phyloP scores from a whole-genome alignment of 2,113 vertebrate genomes.

The Psettodes erumei region DNA sequence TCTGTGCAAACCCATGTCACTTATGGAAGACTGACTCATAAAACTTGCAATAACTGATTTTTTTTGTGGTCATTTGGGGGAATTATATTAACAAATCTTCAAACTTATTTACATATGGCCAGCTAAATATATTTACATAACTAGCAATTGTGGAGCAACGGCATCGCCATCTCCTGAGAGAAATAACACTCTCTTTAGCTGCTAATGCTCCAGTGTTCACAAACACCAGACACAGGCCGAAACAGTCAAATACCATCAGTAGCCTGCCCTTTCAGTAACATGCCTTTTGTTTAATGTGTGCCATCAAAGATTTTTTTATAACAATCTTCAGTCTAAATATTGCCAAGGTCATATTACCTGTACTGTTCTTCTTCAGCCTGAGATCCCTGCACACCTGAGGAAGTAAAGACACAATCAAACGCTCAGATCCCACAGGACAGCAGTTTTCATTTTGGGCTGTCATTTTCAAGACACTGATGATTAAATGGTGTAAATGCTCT shows the following conservation, averaged over 20 bases:
- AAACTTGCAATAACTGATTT: not conserved
- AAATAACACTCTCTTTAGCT: no score
- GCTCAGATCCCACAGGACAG: slow-evolving; percentile 43
- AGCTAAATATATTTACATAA: no score
- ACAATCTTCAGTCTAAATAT: not conserved
- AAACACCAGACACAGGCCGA: no score
- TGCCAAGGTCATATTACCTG: not conserved
- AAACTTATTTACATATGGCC: no score
- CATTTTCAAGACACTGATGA: slow-evolving; percentile 61
- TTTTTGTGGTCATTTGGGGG: not conserved
- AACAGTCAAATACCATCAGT: not conserved
- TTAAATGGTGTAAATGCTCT: slow-evolving; percentile 63
- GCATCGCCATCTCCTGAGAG: no score
- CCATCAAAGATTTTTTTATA: not conserved
- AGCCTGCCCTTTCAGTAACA: no score
- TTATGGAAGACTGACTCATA: not conserved
- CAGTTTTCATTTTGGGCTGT: slow-evolving; percentile 31
- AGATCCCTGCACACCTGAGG: not conserved
- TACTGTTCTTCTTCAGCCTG: not conserved
- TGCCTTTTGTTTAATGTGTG: no score
- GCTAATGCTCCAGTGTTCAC: no score
- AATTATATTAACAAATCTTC: not conserved
- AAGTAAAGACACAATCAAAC: slow-evolving; percentile 29
- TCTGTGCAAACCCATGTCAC: not conserved
- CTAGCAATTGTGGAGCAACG: no score